Conservation (phyloP, 2,888 invertebrate species). For the Argyresthia goedartella region DNA sequence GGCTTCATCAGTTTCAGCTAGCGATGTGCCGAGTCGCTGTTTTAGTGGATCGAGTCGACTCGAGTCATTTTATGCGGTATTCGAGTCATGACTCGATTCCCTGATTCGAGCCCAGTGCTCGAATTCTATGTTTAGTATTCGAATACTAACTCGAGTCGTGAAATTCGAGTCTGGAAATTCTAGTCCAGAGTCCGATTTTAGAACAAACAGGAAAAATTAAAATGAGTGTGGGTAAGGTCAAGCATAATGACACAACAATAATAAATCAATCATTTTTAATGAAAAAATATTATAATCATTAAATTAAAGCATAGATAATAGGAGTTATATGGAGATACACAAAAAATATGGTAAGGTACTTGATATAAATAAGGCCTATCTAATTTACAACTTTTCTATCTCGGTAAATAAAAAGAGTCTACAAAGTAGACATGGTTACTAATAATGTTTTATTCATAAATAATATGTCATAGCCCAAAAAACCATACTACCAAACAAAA, state of each 20-base stretch:
- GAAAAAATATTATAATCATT: not conserved
- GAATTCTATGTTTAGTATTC: conserved; percentile 1
- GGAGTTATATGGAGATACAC: not conserved
- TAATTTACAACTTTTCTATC: not conserved
- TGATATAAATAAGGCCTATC: not conserved
- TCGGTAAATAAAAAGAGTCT: not conserved
- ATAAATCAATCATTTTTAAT: conserved; percentile 3
- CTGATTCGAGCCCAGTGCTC: conserved; percentile 1
- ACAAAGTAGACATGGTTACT: not conserved
- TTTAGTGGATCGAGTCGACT: conserved; percentile 7
- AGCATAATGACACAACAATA: not conserved
- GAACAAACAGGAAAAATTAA: not conserved
- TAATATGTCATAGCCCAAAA: not conserved
- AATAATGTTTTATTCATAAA: not conserved
- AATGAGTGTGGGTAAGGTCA: not conserved
- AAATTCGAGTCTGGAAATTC: not conserved
- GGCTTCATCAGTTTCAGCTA: too few species aligned
- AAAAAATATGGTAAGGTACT: too few species aligned
- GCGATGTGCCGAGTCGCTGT: conserved; percentile 7
- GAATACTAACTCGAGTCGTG: not conserved
- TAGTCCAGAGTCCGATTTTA: conserved; percentile 1
- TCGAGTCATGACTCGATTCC: conserved; percentile 7
- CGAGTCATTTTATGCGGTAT: conserved; percentile 5
- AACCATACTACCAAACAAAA: not conserved
- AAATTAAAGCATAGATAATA: not conserved